Conservation (phyloP, 2,888 invertebrate genomes). For the Tetragnatha montana region DNA sequence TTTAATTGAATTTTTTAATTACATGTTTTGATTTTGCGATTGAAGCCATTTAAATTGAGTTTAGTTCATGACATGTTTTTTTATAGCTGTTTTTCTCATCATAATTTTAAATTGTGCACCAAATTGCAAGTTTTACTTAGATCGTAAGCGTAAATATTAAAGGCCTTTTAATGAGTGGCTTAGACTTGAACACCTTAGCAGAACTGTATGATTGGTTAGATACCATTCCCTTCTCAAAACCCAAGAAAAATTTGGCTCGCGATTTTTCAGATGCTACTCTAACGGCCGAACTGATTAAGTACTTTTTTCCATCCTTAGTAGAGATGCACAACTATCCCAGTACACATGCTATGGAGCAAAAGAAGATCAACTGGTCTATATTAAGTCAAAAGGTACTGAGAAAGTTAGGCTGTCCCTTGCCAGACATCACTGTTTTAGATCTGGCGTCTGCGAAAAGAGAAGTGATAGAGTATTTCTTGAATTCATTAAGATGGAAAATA, state of each 20-base stretch:
- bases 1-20: no score
- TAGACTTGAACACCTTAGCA: conserved; percentile 19
- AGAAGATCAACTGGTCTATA: conserved; percentile 45
- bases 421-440: conserved; percentile 31
- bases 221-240: conserved; percentile 36
- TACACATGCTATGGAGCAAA: conserved; percentile 24
- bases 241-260: conserved; percentile 34
- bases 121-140: no score
- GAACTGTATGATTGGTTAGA: conserved; percentile 59
- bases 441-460: conserved; percentile 36
- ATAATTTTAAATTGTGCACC: no score
- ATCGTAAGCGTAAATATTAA: neutral
- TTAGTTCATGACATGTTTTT: no score
- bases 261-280: conserved; percentile 40
- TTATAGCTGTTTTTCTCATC: no score
- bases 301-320: conserved; percentile 41
- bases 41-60: no score
- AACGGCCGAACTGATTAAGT: conserved; percentile 41
- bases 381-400: conserved; percentile 42
- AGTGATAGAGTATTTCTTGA: conserved; percentile 33
- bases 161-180: conserved; percentile 29
- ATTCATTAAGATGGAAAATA: conserved; percentile 38
- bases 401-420: conserved; percentile 37
- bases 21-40: no score
- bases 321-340: conserved; percentile 51